These are phyloP conservation scores for Andrena bicolor DNA, from an alignment of 2,888 invertebrate genomes.

Conservation along the genomic window DNA sequence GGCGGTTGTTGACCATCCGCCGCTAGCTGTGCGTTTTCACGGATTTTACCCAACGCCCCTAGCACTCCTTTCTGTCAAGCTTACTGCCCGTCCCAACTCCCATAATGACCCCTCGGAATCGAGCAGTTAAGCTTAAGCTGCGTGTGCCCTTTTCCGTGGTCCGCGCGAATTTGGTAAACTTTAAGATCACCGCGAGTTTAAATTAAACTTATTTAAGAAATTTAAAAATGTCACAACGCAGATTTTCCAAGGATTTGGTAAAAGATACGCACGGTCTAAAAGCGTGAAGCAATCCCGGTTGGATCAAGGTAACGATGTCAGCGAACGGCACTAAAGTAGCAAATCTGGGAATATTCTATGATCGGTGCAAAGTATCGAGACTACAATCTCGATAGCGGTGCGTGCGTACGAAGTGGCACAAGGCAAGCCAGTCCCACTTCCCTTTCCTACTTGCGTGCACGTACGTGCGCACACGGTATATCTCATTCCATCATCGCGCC, in stretches of 20 bases:
- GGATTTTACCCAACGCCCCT: background rate
- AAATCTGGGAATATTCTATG: conserved; percentile 52
- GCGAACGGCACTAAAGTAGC: conserved; percentile 15
- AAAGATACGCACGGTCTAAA: too few relatives aligned
- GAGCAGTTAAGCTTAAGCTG: background rate
- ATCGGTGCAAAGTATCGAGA: conserved; percentile 49
- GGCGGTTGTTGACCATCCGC: conserved; percentile 64
- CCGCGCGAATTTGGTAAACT: background rate
- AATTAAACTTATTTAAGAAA: background rate
- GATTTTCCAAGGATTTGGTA: too few relatives aligned
- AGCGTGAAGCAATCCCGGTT: background rate
- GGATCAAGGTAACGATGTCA: background rate
- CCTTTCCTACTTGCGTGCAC: conserved; percentile 61
- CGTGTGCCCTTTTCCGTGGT: background rate
- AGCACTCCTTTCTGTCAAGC: background rate
- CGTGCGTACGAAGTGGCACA: conserved; percentile 68
- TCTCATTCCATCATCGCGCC: conserved; percentile 48
- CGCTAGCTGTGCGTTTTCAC: conserved; percentile 15
- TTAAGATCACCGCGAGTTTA: background rate
- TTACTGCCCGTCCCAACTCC: background rate
- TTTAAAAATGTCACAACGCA: too few relatives aligned
- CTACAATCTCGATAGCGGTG: conserved; percentile 63
- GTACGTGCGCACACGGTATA: conserved; percentile 26
- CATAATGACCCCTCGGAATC: conserved; percentile 2
- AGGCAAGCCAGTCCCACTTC: conserved; percentile 71